phyloP scores from a whole-genome alignment of 2,113 vertebrate species.

The Channa maculata region DNA sequence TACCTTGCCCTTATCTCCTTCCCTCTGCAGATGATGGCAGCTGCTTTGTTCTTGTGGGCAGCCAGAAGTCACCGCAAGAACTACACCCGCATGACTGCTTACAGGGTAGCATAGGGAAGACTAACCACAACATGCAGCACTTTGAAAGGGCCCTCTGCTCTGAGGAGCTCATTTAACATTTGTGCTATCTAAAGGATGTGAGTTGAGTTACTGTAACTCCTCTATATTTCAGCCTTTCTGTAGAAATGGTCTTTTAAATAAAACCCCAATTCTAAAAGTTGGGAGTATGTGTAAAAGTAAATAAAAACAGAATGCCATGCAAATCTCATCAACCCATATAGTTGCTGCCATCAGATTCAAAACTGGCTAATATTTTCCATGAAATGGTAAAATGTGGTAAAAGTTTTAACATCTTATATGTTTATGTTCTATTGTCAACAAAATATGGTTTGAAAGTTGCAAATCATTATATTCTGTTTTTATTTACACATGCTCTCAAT shows the following conservation, averaged over 20 bases:
- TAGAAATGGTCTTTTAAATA: background rate
- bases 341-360: no score
- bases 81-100: conserved; percentile 92
- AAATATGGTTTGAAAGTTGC: no score
- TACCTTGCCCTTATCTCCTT: conserved; percentile 95
- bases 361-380: no score
- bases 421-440: no score
- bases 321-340: no score
- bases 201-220: background rate
- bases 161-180: background rate
- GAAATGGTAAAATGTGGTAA: no score
- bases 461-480: no score
- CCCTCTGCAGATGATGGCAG: conserved; percentile 96
- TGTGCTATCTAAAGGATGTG: background rate
- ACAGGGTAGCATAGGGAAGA: conserved; percentile 86
- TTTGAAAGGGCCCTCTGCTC: conserved; percentile 21
- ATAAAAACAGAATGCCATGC: no score
- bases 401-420: no score
- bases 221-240: background rate
- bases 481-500: no score
- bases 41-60: conserved; percentile 95
- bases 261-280: background rate
- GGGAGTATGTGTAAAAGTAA: no score
- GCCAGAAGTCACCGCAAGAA: conserved; percentile 92
- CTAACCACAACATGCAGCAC: background rate